Evolutionary conservation across 2,888 invertebrate species (phyloP), one percentile per base, ranked within the genome.

Genomic region (Melanostoma scalare): DNA sequence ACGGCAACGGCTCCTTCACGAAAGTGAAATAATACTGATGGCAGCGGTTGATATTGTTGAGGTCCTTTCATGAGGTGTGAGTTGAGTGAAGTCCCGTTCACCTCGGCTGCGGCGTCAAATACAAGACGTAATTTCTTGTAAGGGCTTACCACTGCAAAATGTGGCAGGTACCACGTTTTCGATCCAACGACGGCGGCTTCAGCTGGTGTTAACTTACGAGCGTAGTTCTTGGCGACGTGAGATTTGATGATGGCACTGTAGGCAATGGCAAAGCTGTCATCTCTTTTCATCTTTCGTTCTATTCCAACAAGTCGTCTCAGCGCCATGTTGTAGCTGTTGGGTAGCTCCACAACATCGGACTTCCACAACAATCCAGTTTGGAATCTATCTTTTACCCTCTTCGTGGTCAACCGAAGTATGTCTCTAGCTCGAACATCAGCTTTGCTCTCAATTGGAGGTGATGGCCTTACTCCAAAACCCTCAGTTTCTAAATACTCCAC

Each of bases 151-250:
- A 75, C 75, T 3, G 56, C 72, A 31, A 76, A 88, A 61, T 87
- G 86, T 5, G 88, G 87, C 4, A 88, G 48, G 63, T 87, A 88
- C 87, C 87, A 88, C 3, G 72, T 85, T 48, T 71, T 86, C 9
- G 68, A 38, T 9, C 63, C 52, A 3, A 30, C 48, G n/a, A 40
- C 52, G 40, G 50, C n/a, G 35, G 63, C 67, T 20, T 20, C 20
- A 20, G 20, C 20, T 20, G 20, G 20, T 20, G 20, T 20, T 20
- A 1, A 20, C 20, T 20, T 20, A 20, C 20, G 20, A 20, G 48
- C 48, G 30, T 48, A 48, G 10, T 48, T 5, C 30, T 48, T 48
- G 5, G 20, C 6, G 3, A 48, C 48, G 30, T 48, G 6, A 48
- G 44, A 40, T 1, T 36, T 55, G 31, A 81, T 73, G 30, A 48